A percentile compares a stretch with the other conserved stretches of the same genome.
These are phyloP conservation scores for Rhea americana DNA, from an alignment of 2,113 vertebrate genomes.

Conservation along the genomic window DNA sequence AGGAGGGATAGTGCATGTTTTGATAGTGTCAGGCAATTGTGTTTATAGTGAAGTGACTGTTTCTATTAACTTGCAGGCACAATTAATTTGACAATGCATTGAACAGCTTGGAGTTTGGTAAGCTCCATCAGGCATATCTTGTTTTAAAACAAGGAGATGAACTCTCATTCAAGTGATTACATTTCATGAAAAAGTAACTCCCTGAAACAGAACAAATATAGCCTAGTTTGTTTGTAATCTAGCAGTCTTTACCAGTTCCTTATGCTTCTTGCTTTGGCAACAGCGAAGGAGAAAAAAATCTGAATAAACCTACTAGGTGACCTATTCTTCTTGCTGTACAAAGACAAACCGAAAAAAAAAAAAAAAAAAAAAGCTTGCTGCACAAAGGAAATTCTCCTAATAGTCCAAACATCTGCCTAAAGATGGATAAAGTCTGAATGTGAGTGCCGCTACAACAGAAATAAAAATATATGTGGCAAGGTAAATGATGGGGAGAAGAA, in stretches of 20 bases:
- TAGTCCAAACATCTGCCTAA: neutral
- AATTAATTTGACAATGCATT: neutral
- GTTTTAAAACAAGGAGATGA: neutral
- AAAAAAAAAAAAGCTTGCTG: neutral
- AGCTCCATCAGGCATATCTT: neutral
- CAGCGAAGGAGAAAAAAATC: neutral
- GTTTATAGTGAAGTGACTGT: neutral
- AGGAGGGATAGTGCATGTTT: neutral
- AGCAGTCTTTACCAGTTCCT: neutral
- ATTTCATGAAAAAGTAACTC: neutral
- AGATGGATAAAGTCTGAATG: neutral
- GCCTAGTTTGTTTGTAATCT: neutral
- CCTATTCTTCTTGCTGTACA: neutral
- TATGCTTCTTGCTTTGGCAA: neutral
- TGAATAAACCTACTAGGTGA: neutral
- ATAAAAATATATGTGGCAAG: neutral
- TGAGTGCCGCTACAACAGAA: neutral
- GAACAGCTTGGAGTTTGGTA: neutral
- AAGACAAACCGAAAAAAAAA: neutral
- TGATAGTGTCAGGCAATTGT: neutral
- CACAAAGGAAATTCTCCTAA: neutral
- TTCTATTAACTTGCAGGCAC: neutral
- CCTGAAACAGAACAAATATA: neutral
- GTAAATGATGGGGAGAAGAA: neutral
- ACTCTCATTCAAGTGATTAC: neutral